Evolutionary conservation across 2,113 vertebrate species (phyloP).

Genomic region (Poeciliopsis turrubarensis): DNA sequence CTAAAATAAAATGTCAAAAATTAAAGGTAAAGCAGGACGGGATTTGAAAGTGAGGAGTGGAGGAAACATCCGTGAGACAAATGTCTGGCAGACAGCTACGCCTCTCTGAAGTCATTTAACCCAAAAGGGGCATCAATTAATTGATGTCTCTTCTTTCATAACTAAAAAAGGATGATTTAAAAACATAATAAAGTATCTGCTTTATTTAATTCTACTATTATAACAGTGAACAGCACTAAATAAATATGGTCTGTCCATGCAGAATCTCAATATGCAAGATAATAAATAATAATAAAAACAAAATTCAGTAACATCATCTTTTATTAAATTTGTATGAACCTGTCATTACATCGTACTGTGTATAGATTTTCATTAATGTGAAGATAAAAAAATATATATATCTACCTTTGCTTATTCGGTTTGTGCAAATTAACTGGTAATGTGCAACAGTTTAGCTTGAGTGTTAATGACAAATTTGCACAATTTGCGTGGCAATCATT

Average conservation of each 20-base stretch:
- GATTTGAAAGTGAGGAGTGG: neutral
- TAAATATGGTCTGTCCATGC: neutral
- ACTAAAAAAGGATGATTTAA: neutral
- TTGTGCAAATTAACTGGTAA: neutral
- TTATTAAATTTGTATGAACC: neutral
- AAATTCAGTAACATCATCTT: neutral
- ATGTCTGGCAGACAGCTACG: neutral
- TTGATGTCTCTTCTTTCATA: neutral
- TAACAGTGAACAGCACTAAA: neutral
- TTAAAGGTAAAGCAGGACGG: neutral
- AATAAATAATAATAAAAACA: too few relatives aligned
- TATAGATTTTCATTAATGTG: neutral
- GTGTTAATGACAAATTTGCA: constrained; percentile 26
- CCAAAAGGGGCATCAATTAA: neutral
- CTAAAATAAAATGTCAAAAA: neutral
- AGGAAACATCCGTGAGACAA: neutral
- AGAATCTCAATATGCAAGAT: too few relatives aligned
- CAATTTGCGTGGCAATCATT: constrained; percentile 38
- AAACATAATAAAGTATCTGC: neutral
- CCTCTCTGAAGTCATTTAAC: neutral
- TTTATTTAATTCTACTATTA: neutral
- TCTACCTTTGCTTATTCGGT: neutral
- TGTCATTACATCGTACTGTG: too few relatives aligned
- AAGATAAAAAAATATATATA: neutral
- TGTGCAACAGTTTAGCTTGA: constrained; percentile 12